Evolutionary conservation across 2,113 vertebrate genomes (phyloP).

Genomic region (Perca schrenkii): DNA sequence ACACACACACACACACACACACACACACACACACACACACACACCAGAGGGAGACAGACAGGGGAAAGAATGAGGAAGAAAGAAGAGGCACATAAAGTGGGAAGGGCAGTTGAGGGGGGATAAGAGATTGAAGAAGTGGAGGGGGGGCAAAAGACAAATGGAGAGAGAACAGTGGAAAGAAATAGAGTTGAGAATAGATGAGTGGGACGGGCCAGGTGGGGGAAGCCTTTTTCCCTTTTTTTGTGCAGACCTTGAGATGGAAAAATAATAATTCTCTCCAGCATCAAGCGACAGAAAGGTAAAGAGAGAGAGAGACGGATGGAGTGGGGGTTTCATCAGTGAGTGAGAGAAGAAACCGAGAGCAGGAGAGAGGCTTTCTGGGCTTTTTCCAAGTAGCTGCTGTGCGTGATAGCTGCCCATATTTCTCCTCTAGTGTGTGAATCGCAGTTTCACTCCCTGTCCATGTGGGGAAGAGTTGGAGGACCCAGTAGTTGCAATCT

Average conservation of each 20-base stretch:
- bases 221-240: constrained; percentile 4
- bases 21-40: background rate
- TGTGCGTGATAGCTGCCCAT: constrained; percentile 39
- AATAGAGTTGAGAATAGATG: constrained; percentile 42
- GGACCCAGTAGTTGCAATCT: constrained; percentile 40
- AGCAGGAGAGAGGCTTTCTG: constrained; percentile 53
- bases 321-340: constrained; percentile 6
- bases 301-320: constrained; percentile 10
- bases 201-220: constrained; percentile 33
- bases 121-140: constrained; percentile 23
- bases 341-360: constrained; percentile 42
- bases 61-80: constrained; percentile 36
- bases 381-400: constrained; percentile 54
- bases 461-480: constrained; percentile 16
- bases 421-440: constrained; percentile 52
- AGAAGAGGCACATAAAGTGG: background rate
- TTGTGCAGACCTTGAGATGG: constrained; percentile 58
- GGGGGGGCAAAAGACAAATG: constrained; percentile 33
- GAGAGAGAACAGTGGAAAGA: constrained; percentile 33
- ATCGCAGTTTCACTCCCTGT: constrained; percentile 39
- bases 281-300: constrained; percentile 27
- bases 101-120: background rate
- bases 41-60: constrained; percentile 15
- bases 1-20: no score
- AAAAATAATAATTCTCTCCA: constrained; percentile 73